Percentiles rank a stretch among this genome's conserved stretches.
Evolutionary conservation across 2,113 vertebrate species (phyloP).

Genomic region (Chroicocephalus ridibundus): DNA sequence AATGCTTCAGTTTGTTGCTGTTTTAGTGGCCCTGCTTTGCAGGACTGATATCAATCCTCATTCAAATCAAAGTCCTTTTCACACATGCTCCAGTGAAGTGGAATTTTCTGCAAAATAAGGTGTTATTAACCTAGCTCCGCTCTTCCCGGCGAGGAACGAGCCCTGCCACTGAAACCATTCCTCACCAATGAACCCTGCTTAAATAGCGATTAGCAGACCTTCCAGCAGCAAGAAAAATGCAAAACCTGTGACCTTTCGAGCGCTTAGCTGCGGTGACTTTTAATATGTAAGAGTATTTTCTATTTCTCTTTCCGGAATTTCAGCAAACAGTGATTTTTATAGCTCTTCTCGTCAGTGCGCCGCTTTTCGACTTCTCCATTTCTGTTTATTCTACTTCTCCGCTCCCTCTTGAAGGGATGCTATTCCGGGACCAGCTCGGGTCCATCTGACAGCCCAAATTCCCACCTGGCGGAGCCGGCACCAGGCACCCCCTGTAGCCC

Average conservation of each 20-base stretch:
- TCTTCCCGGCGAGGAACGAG: slow-evolving; percentile 16
- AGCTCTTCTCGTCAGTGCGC: background rate
- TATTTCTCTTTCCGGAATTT: background rate
- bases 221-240: background rate
- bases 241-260: background rate
- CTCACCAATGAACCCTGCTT: slow-evolving; percentile 52
- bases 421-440: background rate
- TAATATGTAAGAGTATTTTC: background rate
- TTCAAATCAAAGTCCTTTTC: slow-evolving; percentile 68
- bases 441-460: background rate
- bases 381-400: background rate
- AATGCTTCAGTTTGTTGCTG: background rate
- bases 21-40: background rate
- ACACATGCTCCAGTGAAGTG: slow-evolving; percentile 75
- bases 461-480: rapidly evolving
- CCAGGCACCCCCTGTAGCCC: rapidly evolving
- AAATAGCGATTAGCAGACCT: slow-evolving; percentile 59
- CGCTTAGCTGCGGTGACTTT: background rate
- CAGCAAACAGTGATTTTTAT: background rate
- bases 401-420: background rate
- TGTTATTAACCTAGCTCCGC: slow-evolving; percentile 72
- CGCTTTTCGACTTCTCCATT: rapidly evolving
- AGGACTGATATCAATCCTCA: slow-evolving; percentile 70
- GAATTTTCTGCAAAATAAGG: slow-evolving; percentile 79
- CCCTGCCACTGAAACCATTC: slow-evolving; percentile 16